These are phyloP conservation scores for Lochmaea crataegi DNA, from an alignment of 2,888 invertebrate genomes.

Conservation along the genomic window DNA sequence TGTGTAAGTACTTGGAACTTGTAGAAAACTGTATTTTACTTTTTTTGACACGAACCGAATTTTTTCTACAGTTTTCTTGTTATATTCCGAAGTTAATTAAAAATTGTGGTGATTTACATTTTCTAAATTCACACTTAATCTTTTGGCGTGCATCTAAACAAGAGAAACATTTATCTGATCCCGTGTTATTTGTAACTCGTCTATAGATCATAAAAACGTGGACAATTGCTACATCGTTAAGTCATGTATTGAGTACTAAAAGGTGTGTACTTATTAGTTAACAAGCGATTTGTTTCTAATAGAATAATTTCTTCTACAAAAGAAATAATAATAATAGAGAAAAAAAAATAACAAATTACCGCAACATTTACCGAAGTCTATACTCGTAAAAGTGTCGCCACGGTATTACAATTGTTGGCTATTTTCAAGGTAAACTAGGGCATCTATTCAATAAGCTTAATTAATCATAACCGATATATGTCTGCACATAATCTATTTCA, in stretches of 20 bases:
- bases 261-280: slow-evolving; percentile 4
- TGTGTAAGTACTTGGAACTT: too few species aligned
- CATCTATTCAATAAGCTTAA: background rate
- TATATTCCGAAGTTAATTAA: too few species aligned
- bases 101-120: too few species aligned
- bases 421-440: slow-evolving; percentile 7
- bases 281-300: background rate
- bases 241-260: background rate
- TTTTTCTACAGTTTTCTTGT: too few species aligned
- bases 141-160: background rate
- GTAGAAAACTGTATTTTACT: too few species aligned
- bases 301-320: background rate
- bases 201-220: background rate
- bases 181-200: background rate
- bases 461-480: background rate
- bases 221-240: background rate
- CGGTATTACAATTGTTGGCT: slow-evolving; percentile 1
- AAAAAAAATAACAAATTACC: slow-evolving; percentile 1
- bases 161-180: background rate
- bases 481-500: background rate
- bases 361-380: background rate
- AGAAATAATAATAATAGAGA: background rate
- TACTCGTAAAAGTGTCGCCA: background rate
- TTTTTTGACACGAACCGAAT: too few species aligned
- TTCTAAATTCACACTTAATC: background rate